These are phyloP conservation scores for Xestobium rufovillosum DNA, from an alignment of 2,888 invertebrate genomes.

Conservation along the genomic window DNA sequence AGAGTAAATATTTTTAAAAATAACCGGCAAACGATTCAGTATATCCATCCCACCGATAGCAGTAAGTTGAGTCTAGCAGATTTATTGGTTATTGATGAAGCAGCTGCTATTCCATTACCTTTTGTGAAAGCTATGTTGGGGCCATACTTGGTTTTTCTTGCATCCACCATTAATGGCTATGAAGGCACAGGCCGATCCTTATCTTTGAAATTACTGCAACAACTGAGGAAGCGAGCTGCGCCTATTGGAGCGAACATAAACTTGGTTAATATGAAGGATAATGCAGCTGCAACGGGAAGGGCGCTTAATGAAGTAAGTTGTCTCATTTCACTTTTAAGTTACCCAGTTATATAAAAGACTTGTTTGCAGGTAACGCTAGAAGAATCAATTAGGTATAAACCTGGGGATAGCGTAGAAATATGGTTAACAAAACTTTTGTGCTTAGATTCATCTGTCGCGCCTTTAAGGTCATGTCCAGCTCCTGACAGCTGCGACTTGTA, in stretches of 20 bases:
- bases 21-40: slow-evolving; percentile 90
- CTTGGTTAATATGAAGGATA: slow-evolving; percentile 40
- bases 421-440: slow-evolving; percentile 92
- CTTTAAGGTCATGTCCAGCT: slow-evolving; percentile 71
- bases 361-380: slow-evolving; percentile 66
- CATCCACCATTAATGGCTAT: slow-evolving; percentile 96
- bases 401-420: slow-evolving; percentile 77
- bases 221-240: slow-evolving; percentile 61
- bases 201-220: slow-evolving; percentile 88
- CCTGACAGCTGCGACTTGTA: slow-evolving; percentile 85
- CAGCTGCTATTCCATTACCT: slow-evolving; percentile 95
- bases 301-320: slow-evolving; percentile 49
- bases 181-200: slow-evolving; percentile 97
- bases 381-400: slow-evolving; percentile 90
- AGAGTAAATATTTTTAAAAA: slow-evolving; percentile 85
- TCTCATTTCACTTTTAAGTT: neutral
- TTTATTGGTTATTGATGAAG: slow-evolving; percentile 94
- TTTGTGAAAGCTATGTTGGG: slow-evolving; percentile 83
- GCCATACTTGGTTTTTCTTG: slow-evolving; percentile 88
- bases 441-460: slow-evolving; percentile 66
- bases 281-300: slow-evolving; percentile 45
- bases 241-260: slow-evolving; percentile 49
- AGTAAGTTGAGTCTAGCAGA: slow-evolving; percentile 88
- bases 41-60: slow-evolving; percentile 89
- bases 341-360: neutral